Evolutionary conservation across 2,113 vertebrate genomes (phyloP).

Genomic region (Alligator sinensis): DNA sequence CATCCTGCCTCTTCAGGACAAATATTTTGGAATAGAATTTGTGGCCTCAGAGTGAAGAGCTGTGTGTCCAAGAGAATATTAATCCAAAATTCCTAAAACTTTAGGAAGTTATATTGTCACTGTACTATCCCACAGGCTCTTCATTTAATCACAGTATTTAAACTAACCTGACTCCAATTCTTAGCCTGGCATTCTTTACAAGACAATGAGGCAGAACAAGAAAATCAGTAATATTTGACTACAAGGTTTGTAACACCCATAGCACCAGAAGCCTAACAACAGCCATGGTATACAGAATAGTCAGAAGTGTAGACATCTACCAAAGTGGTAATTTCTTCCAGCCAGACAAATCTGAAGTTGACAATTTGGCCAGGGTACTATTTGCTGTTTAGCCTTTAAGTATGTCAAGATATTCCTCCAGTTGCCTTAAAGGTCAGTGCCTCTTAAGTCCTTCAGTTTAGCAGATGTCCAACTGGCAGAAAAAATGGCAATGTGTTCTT

Average conservation of each 20-base stretch:
- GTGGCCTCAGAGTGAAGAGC: neutral
- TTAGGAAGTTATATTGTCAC: neutral
- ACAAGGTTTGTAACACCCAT: accelerated
- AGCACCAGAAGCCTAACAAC: neutral
- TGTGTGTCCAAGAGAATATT: accelerated
- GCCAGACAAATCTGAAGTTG: neutral
- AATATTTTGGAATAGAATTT: neutral
- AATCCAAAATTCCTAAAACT: neutral
- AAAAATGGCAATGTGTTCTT: accelerated
- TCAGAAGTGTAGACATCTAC: accelerated
- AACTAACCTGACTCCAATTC: neutral
- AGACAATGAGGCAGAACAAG: neutral
- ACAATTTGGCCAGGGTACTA: neutral
- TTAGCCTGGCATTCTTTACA: neutral
- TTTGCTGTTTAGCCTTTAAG: neutral
- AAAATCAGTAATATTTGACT: neutral
- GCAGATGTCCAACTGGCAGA: neutral
- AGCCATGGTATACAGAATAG: accelerated
- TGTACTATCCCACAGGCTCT: neutral
- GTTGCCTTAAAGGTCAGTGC: neutral
- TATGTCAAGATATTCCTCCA: neutral
- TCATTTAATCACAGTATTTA: neutral
- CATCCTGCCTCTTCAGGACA: neutral
- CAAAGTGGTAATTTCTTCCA: accelerated
- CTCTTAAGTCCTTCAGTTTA: neutral